phyloP scores from a whole-genome alignment of 2,113 vertebrate genomes.

The Sterna hirundo region DNA sequence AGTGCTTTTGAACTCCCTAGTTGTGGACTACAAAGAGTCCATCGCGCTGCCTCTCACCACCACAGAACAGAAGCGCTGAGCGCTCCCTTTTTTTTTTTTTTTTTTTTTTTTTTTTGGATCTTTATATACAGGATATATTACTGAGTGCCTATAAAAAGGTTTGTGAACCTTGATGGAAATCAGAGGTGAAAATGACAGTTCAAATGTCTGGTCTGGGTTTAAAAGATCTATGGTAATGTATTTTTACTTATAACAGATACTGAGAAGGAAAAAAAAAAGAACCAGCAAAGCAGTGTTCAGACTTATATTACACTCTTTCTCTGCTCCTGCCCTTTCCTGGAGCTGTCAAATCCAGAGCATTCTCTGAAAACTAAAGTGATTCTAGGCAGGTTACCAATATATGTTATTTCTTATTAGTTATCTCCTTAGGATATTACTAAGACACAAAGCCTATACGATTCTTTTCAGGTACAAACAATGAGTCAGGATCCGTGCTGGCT shows the following conservation, averaged over 20 bases:
- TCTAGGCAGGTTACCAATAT: constrained; percentile 23
- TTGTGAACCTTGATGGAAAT: constrained; percentile 80
- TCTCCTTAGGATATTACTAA: constrained; percentile 15
- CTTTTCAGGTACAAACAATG: constrained; percentile 35
- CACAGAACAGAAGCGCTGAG: constrained; percentile 73
- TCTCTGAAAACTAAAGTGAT: constrained; percentile 38
- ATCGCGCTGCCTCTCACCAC: constrained; percentile 70
- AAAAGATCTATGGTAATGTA: constrained; percentile 75
- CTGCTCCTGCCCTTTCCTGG: not conserved
- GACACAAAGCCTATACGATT: constrained; percentile 21
- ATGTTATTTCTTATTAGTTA: constrained; percentile 20
- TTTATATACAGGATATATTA: constrained; percentile 78
- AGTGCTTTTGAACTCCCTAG: constrained; percentile 82
- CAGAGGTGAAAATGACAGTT: constrained; percentile 84
- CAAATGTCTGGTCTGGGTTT: constrained; percentile 78
- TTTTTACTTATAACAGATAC: constrained; percentile 72
- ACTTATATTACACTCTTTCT: constrained; percentile 53
- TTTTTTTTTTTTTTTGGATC: too few relatives aligned
- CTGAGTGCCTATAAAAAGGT: constrained; percentile 73
- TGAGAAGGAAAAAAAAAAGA: constrained; percentile 41
- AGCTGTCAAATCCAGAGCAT: constrained; percentile 4
- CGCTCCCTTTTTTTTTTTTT: not conserved
- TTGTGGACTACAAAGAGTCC: constrained; percentile 80
- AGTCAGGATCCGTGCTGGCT: not conserved
- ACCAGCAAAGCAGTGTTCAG: constrained; percentile 59